Evolutionary conservation across 92 coral and sea anemone genomes (phyloP), one percentile per base, ranked within the genome.

Genomic region (Epizoanthus illoricatus): DNA sequence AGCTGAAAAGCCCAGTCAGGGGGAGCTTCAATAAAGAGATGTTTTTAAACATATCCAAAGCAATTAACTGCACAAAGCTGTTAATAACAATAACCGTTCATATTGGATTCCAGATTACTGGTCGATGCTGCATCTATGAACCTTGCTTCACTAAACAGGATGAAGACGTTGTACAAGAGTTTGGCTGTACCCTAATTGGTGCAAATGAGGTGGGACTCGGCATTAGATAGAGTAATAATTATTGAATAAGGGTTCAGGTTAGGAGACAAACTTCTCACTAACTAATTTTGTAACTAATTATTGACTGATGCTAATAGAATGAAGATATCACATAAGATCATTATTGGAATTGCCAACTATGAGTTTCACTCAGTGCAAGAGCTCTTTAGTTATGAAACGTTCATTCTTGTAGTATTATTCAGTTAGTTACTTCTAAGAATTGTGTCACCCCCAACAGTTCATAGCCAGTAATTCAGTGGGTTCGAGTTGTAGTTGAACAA

Each of bases 101-200:
- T 40, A 18, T 55, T 54, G 64, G 24, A 68, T 73, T 82, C 54
- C 52, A 76, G 89, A 84, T 84, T 47, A 15, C 78, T 47, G 91
- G 88, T 18, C 76, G 24, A 21, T 93, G 99, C 75, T 90, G 20
- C 61, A 58, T 93, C 49, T 96, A 90, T 85, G 99, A 96, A 84
- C 99, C 99, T 78, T 89, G 87, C 43, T 93, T 96, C 72, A 92
- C 85, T 66, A 42, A 85, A 49, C 81, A 78, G 62, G 99, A 96
- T 69, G 71, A 83, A 84, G 19, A 49, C 39, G 80, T 93, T 10
- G 89, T 90, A 4, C 64, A 72, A 66, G 85, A 90, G 49, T 92
- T 93, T 80, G 95, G 94, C 65, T 86, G 90, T 80, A 79, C 85
- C 10, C 57, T 93, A 40, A 93, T 93, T 71, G 74, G 84, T 21